Evolutionary conservation across 1,140 invertebrate species (phyloP), one percentile per base, ranked within the genome.

Genomic region (Fopius arisanus): DNA sequence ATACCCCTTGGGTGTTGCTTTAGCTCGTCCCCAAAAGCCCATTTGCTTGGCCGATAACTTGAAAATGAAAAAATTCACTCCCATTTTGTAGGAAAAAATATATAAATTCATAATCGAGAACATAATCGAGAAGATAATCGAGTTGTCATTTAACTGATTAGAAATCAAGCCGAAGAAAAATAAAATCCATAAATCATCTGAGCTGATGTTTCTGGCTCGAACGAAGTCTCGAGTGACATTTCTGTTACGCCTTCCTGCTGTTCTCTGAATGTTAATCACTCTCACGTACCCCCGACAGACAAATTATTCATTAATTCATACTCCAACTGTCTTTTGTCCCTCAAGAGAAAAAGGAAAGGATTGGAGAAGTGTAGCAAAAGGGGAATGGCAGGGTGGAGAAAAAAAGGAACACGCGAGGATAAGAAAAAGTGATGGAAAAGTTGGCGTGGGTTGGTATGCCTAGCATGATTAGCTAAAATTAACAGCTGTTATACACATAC

Each of bases 381-480:
- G 43, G 5, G 43, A 48, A 48, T 48, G 43, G 14, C n/a, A 16
- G 43, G 1, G 33, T 37, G 33, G 33, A 37, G 4, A 12, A 37
- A 48, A 19, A 19, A 48, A 48, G n/a, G 16, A 48, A 48, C 1
- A 48, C 3, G 14, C 16, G 43, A 48, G 14, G 26, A 9, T 59
- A 59, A 26, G n/a, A 48, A 48, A 48, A 9, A 3, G 43, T n/a
- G 6, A n/a, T 9, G 5, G n/a, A n/a, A 59, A 26, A 59, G 23
- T 59, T 65, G 62, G 31, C 66, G 72, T 73, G 48, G 65, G 72
- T 67, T 65, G 41, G 12, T 63, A 23, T 14, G n/a, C 21, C n/a
- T 68, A 19, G 51, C 59, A 62, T 68, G 66, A 73, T 73, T 73
- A 73, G 33, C 66, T 73, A 68, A 59, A 73, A 73, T 73, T 73